These are phyloP conservation scores for Papilio gigon DNA, from an alignment of 2,888 invertebrate genomes.

Conservation along the genomic window DNA sequence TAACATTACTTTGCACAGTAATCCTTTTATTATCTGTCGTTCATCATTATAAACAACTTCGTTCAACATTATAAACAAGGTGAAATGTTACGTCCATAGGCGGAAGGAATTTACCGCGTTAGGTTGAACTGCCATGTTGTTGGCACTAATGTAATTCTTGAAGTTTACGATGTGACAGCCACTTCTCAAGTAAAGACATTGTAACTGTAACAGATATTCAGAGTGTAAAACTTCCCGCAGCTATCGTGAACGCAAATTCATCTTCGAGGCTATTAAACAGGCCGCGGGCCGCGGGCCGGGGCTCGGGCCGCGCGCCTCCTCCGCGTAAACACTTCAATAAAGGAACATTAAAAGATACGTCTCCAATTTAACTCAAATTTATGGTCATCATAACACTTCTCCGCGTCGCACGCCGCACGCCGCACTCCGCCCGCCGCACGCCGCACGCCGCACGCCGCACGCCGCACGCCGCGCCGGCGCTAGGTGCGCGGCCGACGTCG, in stretches of 20 bases:
- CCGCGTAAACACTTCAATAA: conserved; percentile 78
- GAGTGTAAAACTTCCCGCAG: conserved; percentile 30
- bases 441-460: conserved; percentile 40
- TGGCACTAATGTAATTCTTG: not conserved
- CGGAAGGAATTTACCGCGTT: too few relatives aligned
- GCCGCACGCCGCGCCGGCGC: conserved; percentile 2
- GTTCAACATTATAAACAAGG: too few relatives aligned
- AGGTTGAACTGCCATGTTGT: not conserved
- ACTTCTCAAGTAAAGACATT: conserved; percentile 10
- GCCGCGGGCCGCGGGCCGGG: conserved; percentile 56
- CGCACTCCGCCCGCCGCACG: conserved; percentile 19
- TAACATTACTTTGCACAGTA: too few relatives aligned
- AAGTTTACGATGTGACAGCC: not conserved
- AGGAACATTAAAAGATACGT: conserved; percentile 76
- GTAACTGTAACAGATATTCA: conserved; percentile 4
- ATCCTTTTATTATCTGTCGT: too few relatives aligned
- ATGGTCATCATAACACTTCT: conserved; percentile 70
- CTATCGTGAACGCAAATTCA: conserved; percentile 54
- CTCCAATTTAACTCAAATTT: conserved; percentile 77
- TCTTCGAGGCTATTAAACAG: conserved; percentile 58
- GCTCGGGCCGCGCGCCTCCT: conserved; percentile 55
- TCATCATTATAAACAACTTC: too few relatives aligned
- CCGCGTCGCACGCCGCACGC: conserved; percentile 34
- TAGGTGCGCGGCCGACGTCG: conserved; percentile 42
- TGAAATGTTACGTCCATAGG: too few relatives aligned